A percentile compares a stretch with the other conserved stretches of the same genome.
phyloP scores from a whole-genome alignment of 2,888 invertebrate genomes.

The Villa cingulata region DNA sequence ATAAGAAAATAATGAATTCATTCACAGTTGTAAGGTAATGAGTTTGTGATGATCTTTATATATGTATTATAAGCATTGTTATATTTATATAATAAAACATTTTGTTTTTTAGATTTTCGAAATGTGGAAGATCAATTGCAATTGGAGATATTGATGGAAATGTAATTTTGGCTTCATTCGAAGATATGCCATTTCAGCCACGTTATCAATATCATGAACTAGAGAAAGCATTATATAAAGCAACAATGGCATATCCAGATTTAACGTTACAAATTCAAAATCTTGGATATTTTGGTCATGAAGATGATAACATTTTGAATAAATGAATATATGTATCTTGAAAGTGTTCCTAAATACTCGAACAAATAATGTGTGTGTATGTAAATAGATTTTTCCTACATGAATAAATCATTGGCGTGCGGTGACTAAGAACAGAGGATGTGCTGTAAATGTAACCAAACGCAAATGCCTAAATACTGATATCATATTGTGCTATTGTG shows the following conservation, averaged over 20 bases:
- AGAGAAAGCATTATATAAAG: conserved; percentile 47
- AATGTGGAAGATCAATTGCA: conserved; percentile 53
- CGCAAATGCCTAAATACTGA: no score
- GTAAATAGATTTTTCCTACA: no score
- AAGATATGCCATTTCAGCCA: conserved; percentile 62
- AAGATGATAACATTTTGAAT: neutral
- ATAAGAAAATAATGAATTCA: neutral
- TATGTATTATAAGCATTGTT: neutral
- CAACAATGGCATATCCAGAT: conserved; percentile 48
- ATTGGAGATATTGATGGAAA: conserved; percentile 54
- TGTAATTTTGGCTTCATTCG: conserved; percentile 52
- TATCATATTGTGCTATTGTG: no score
- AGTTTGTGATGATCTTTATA: no score
- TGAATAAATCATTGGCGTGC: no score
- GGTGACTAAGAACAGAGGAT: no score
- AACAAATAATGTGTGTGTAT: no score
- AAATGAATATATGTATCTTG: neutral
- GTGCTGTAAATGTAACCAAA: no score
- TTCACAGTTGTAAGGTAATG: conserved; percentile 7
- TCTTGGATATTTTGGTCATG: conserved; percentile 26
- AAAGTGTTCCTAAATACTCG: no score
- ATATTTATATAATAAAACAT: neutral
- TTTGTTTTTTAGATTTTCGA: conserved; percentile 44
- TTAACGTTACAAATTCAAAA: conserved; percentile 48
- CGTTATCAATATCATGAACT: conserved; percentile 53